Base-by-base conservation (phyloP, 2,797 vertebrate species). In the Clamator glandarius region DNA sequence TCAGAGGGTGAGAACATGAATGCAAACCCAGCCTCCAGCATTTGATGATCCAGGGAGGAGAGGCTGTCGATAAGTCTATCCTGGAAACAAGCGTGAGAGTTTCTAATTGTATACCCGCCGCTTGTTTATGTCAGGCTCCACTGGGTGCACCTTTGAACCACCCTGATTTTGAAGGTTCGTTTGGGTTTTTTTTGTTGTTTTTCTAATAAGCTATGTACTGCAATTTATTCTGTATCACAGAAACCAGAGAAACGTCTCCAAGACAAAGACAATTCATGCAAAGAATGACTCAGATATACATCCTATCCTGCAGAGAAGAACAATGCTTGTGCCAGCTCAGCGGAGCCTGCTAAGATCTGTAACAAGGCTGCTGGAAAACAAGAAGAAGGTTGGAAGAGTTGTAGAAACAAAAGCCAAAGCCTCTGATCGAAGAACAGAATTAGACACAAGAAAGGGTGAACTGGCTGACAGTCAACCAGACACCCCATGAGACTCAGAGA, bases 261-360 rank as follows among this genome's bases (percentile, higher is more conserved):
- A 75, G 79, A 94, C 87, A 87, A 83, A 72, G 87, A 86, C 85
- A 92, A 67, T 51, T 95, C 91, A 81, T 18, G 89, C 91, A 84
- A 79, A 76, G 95, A 95, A 87, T 84, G 84, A 79, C 91, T 93
- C 83, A 93, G 92, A 72, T 3, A 1, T 52, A 88, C 83, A 75
- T 82, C 83, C 63, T 91, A 64, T 57, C 94, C 94, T 88, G 93
- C 95, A 84, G 96, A 94, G 95, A 93, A 73, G 84, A 96, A 94
- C 95, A 96, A 93, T 74, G 85, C 50, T 36, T 0, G 4, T 81
- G 77, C 91, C 93, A 84, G 91, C 5, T 0, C 79, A 41, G 89
- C 93, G 42, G 85, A 86, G 92, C 70, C 88, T 57, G 87, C 39
- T 17, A 8, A 48, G 72, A 90, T 80, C 87, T 24, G 77, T 63